Percentiles rank a stretch among this genome's conserved stretches.
These are phyloP conservation scores for Asbolus verrucosus DNA, from an alignment of 1,140 invertebrate species.

Conservation along the genomic window DNA sequence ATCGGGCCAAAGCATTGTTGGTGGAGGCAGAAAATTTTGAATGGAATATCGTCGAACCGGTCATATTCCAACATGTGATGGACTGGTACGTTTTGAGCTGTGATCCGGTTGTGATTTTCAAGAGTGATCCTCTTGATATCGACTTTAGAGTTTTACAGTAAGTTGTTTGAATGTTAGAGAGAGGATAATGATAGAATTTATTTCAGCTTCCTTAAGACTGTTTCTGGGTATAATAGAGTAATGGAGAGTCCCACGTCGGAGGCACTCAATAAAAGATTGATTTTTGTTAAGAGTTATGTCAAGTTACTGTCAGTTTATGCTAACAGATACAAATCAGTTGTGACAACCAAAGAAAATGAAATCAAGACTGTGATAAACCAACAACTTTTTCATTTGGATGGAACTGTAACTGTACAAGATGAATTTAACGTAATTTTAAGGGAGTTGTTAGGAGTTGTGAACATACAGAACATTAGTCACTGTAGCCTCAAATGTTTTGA, in stretches of 20 bases:
- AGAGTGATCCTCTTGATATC: slow-evolving; percentile 64
- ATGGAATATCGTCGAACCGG: slow-evolving; percentile 78
- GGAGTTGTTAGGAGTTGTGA: slow-evolving; percentile 57
- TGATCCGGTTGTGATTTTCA: slow-evolving; percentile 78
- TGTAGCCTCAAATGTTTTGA: slow-evolving; percentile 54
- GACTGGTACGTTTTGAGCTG: slow-evolving; percentile 84
- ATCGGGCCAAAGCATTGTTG: slow-evolving; percentile 67
- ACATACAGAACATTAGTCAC: slow-evolving; percentile 55
- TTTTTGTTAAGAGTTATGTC: slow-evolving; percentile 59
- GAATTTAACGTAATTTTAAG: slow-evolving; percentile 58
- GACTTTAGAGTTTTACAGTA: slow-evolving; percentile 67
- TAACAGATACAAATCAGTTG: slow-evolving; percentile 56
- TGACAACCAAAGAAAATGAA: slow-evolving; percentile 55
- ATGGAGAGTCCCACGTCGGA: slow-evolving; percentile 42
- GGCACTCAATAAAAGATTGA: slow-evolving; percentile 58
- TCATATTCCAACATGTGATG: slow-evolving; percentile 75
- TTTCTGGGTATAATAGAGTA: slow-evolving; percentile 58
- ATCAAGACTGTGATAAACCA: slow-evolving; percentile 53
- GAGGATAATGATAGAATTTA: slow-evolving; percentile 45
- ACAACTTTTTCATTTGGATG: slow-evolving; percentile 59
- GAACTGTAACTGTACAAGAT: slow-evolving; percentile 52
- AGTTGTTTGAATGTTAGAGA: slow-evolving; percentile 45
- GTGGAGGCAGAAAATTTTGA: slow-evolving; percentile 75
- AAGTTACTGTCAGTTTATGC: slow-evolving; percentile 61
- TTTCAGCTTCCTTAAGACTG: slow-evolving; percentile 61